Conservation (phyloP, 2,113 vertebrate species). For the Naja naja region DNA sequence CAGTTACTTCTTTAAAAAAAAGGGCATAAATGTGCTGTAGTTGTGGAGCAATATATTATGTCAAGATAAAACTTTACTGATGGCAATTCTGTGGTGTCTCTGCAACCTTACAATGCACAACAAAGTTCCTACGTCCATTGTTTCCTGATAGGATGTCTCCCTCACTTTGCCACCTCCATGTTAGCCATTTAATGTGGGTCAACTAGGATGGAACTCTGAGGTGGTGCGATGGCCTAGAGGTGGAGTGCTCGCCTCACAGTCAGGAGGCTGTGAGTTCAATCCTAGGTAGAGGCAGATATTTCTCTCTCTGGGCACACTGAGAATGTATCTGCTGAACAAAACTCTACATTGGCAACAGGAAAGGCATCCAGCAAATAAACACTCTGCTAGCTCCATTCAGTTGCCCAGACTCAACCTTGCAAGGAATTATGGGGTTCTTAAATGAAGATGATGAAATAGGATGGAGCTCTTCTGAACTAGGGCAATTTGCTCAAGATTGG, state of each 20-base stretch:
- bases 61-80: not conserved
- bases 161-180: not conserved
- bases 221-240: too few species aligned
- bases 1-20: not conserved
- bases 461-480: not conserved
- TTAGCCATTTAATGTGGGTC: not conserved
- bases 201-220: not conserved
- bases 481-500: not conserved
- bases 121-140: not conserved
- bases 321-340: too few species aligned
- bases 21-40: not conserved
- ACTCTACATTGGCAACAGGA: too few species aligned
- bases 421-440: too few species aligned
- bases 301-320: too few species aligned
- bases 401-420: too few species aligned
- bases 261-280: too few species aligned
- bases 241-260: too few species aligned
- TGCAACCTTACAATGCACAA: not conserved
- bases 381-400: too few species aligned
- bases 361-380: too few species aligned
- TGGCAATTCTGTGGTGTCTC: not conserved
- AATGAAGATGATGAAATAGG: not conserved
- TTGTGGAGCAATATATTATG: not conserved
- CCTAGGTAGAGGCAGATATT: too few species aligned
- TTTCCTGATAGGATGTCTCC: not conserved